Base-by-base conservation (phyloP, 2,113 vertebrate genomes). In the Prionailurus viverrinus region DNA sequence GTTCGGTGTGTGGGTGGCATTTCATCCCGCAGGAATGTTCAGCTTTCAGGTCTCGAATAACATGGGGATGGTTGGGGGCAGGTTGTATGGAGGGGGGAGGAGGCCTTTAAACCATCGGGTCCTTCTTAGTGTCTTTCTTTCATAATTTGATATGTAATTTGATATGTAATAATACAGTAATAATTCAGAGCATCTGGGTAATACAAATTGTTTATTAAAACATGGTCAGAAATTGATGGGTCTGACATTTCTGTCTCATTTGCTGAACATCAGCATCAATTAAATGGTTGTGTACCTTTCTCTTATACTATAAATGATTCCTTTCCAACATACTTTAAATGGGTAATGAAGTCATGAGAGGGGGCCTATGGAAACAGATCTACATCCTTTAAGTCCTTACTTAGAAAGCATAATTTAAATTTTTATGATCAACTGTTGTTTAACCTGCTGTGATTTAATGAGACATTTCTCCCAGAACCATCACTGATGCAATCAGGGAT, bases 391-490 rank as follows among this genome's bases (percentile, higher is more conserved):
- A 85, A 85, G 80, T 89, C 19, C 33, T 94, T 88, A 74, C 36
- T 84, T 83, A 51, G 41, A 66, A 87, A 79, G 19, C 41, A 73
- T 23, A 81, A 48, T 66, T 82, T 79, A 73, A 83, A 15, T 8
- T 76, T 76, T 33, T 78, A 68, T 87, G 68, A 76, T 82, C 31
- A 39, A 80, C 8, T 63, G 9, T 95, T 91, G 84, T 18, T 95
- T 84, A 81, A 94, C 36, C 69, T 69, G 31, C 65, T 94, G 10
- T 97, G 89, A 95, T 55, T 81, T 68, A 76, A 89, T 81, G 82
- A 94, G 5, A 51, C 89, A 69, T 68, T 95, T 95, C 48, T 85
- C n/a, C 55, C 36, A 78, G 55, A 94, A 53, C 29, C 63, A 39
- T 23, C 48, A 63, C 11, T 55, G 39, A 45, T 48, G n/a, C 45